Conservation (phyloP, 1,140 invertebrate species). For the Pollicipes pollicipes region DNA sequence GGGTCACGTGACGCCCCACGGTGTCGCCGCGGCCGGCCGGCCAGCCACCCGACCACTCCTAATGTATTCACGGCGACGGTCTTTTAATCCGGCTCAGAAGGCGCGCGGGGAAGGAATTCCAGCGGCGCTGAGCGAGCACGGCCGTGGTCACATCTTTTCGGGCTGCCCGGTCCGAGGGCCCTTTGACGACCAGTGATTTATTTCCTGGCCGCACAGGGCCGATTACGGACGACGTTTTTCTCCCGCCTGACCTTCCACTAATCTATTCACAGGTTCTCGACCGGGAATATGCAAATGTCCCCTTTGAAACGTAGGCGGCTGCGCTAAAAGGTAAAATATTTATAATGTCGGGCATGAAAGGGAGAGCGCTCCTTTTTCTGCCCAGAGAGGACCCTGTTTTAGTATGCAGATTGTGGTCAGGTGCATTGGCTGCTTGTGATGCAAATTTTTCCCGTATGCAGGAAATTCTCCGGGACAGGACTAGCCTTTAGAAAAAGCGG, state of each 20-base stretch:
- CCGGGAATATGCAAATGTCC: neutral
- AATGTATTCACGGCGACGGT: neutral
- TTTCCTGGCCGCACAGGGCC: neutral
- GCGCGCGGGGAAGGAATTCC: too few species aligned
- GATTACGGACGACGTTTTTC: neutral
- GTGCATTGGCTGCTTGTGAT: neutral
- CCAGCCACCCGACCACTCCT: neutral
- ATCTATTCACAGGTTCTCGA: neutral
- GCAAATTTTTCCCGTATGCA: neutral
- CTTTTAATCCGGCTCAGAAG: neutral
- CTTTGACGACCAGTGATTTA: neutral
- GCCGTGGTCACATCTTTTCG: neutral
- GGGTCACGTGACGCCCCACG: too few species aligned
- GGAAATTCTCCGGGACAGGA: neutral
- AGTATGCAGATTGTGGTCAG: constrained; percentile 1
- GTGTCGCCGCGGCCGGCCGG: too few species aligned
- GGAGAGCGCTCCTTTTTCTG: neutral
- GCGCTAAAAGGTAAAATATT: neutral
- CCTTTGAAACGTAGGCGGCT: neutral
- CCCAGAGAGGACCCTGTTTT: neutral
- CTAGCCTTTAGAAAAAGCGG: neutral
- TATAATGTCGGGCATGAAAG: neutral
- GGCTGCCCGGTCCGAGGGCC: too few species aligned
- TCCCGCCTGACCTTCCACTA: neutral
- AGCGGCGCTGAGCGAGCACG: neutral